These are phyloP conservation scores for Petrolisthes cinctipes DNA, from an alignment of 2,888 invertebrate species.

Conservation along the genomic window DNA sequence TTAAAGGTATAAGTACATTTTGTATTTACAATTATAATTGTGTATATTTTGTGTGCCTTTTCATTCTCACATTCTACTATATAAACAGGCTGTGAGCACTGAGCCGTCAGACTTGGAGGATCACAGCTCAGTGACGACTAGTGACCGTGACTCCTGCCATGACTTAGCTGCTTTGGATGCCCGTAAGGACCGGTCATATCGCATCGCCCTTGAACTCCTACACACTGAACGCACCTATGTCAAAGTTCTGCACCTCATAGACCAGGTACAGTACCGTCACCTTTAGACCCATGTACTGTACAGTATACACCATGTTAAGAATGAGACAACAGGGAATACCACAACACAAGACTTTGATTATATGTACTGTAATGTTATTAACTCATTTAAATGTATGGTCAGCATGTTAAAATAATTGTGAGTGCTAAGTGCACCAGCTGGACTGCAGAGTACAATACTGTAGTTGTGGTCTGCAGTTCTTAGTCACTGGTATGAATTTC, in stretches of 20 bases:
- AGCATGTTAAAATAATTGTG: too few species aligned
- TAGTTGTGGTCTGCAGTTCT: too few species aligned
- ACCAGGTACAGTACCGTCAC: slow-evolving; percentile 72
- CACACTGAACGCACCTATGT: slow-evolving; percentile 77
- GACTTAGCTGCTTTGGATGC: slow-evolving; percentile 43
- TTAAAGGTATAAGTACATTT: not conserved
- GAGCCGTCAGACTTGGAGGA: slow-evolving; percentile 60
- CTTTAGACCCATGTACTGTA: not conserved
- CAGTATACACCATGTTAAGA: not conserved
- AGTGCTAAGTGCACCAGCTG: too few species aligned
- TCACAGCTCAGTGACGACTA: slow-evolving; percentile 52
- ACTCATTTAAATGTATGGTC: not conserved
- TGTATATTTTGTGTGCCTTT: not conserved
- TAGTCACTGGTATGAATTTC: too few species aligned
- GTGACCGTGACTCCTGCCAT: slow-evolving; percentile 55
- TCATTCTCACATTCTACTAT: too few species aligned
- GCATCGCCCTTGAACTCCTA: slow-evolving; percentile 75
- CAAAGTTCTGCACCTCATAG: slow-evolving; percentile 74
- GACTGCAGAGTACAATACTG: too few species aligned
- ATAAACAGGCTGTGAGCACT: slow-evolving; percentile 51
- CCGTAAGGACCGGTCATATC: slow-evolving; percentile 67
- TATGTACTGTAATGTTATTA: not conserved
- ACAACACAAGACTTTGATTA: not conserved
- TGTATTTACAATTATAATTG: not conserved
- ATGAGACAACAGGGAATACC: too few species aligned